Base-by-base conservation (phyloP, 1,140 invertebrate genomes). In the Stenopsyche tienmushanensis region DNA sequence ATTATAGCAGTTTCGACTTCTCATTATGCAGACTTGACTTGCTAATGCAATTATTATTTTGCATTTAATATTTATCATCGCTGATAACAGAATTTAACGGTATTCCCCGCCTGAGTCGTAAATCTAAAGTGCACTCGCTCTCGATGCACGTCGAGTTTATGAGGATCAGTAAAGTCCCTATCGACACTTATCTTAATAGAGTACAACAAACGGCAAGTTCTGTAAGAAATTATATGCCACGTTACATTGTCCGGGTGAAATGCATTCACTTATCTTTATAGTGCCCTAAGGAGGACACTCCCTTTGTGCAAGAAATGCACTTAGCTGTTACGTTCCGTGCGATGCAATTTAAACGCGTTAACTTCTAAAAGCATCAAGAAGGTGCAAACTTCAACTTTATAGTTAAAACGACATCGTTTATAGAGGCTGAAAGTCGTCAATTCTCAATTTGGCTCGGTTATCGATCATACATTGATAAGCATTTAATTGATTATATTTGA, bases 161-260 rank as follows among this genome's bases (percentile, higher is more conserved):
- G 29, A 5, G 29, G 13, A 13, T 47, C 44, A 20, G 5, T 15
- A 5, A 18, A 15, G 44, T 47, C 44, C 18, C 17, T 47, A 47
- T 47, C 44, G 44, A 47, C 44, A 15, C 44, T 47, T 47, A 47
- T 47, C 44, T 47, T 18, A 47, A 47, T 47, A 18, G 8, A 47
- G 44, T 15, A 9, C 44, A 47, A n/a, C n/a, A n/a, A n/a, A n/a
- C n/a, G 44, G 17, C 5, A 47, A 47, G 10, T 47, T 9, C 17
- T 20, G 44, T 18, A 47, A 18, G 17, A 47, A 47, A 47, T 47
- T 47, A 47, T 15, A 47, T 20, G 18, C 8, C 44, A 5, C 17
- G 10, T 15, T 8, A 47, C 29, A 34, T 7, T 15, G 44, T 47
- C 17, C 10, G n/a, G n/a, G n/a, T n/a, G n/a, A n/a, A n/a, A n/a